Base-by-base conservation (phyloP, 2,113 vertebrate genomes). In the Chiloscyllium plagiosum region DNA sequence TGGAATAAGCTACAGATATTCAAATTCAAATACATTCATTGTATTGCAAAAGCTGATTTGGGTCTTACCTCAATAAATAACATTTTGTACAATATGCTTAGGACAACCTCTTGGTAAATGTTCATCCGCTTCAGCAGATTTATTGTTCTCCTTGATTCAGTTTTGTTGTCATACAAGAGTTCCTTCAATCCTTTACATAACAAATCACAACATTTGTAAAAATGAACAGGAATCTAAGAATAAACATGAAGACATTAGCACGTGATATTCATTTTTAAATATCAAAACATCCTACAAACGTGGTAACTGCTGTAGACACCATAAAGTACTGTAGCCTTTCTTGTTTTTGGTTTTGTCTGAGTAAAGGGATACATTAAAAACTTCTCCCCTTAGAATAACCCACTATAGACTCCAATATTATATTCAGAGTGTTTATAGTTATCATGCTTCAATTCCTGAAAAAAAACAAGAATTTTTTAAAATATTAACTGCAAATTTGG, bases 71-170 rank as follows among this genome's bases (percentile, higher is more conserved):
- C 98, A 96, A 99, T 97, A 96, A 98, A 98, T 94, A 99, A 97
- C 96, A 97, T 96, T 97, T 98, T 98, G 97, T 99, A 99, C 95
- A 99, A 97, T 96, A 98, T 96, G 96, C 98, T 98, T 97, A 99
- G 98, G 96, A 99, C 97, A 96, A 99, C 98, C 96, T 99, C 99
- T 96, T 99, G 99, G 97, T 99, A 99, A 97, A 99, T 98, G 97
- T 99, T 99, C 99, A 99, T 99, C 96, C 98, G 98, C 96, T 99
- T 98, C 96, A 99, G 98, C 97, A 99, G 98, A 97, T 99, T 99
- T 97, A 99, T 99, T 96, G 98, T 99, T 97, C 98, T 98, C 98
- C 98, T 98, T 96, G 99, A 99, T 97, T 99, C 99, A 61, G 99
- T 99, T 97, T 98, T 98, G 98, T 99, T 99, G 97, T 99, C 99